Conservation (phyloP, 2,113 vertebrate genomes). For the Pachyramphus minor region DNA sequence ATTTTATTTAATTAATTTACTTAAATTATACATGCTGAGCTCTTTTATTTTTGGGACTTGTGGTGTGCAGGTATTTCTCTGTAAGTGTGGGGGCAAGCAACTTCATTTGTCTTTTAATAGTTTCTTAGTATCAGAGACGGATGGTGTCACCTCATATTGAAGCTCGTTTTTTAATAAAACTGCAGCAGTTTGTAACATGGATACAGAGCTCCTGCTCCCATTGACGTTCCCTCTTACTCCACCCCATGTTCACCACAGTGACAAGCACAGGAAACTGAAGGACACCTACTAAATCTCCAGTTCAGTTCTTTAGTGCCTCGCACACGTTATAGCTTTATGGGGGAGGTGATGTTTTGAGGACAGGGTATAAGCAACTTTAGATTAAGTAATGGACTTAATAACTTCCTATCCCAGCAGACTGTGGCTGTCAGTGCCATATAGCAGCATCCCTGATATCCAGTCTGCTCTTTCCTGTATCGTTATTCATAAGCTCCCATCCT, state of each 20-base stretch:
- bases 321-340: background rate
- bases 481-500: constrained; percentile 18
- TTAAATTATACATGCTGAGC: constrained; percentile 2
- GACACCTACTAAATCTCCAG: background rate
- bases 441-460: background rate
- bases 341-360: background rate
- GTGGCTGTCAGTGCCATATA: background rate
- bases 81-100: background rate
- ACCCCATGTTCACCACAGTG: background rate
- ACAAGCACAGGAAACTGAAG: background rate
- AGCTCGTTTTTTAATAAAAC: background rate
- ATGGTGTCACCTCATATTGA: background rate
- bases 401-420: background rate
- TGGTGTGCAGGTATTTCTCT: constrained; percentile 1
- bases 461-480: constrained; percentile 8
- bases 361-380: background rate
- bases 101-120: constrained; percentile 30
- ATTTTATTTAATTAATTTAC: constrained; percentile 45
- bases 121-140: background rate
- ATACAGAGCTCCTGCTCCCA: constrained; percentile 1
- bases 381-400: constrained; percentile 6
- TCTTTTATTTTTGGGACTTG: constrained; percentile 12
- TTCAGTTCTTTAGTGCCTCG: background rate
- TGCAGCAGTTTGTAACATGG: background rate
- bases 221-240: constrained; percentile 18